A percentile compares a stretch with the other conserved stretches of the same genome.
These are phyloP conservation scores for Lophius americanus DNA, from an alignment of 2,797 vertebrate species.

Conservation along the genomic window DNA sequence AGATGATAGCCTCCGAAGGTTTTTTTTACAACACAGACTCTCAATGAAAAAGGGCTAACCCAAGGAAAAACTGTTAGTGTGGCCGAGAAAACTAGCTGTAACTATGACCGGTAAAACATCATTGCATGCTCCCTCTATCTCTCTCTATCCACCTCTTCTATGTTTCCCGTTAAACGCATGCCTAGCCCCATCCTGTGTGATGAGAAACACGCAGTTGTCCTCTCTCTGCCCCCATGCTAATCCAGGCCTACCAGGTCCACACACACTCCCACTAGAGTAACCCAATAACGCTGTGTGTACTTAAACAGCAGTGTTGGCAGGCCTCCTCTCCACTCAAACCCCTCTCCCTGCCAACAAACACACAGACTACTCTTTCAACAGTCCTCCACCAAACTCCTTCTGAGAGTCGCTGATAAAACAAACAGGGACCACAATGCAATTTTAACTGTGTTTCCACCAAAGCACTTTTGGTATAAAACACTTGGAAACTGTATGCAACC, in stretches of 20 bases:
- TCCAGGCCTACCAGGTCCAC: constrained; percentile 36
- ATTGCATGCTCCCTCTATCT: constrained; percentile 5
- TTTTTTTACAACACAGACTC: constrained; percentile 53
- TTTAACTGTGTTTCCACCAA: too few species aligned
- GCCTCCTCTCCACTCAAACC: constrained; percentile 53
- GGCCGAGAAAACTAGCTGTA: constrained; percentile 49
- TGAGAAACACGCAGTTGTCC: constrained; percentile 63
- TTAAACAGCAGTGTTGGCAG: constrained; percentile 85
- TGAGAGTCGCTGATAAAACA: constrained; percentile 66
- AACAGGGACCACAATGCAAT: constrained; percentile 57
- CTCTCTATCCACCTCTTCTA: constrained; percentile 8
- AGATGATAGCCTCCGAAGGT: constrained; percentile 57
- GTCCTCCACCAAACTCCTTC: constrained; percentile 57
- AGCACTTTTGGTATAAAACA: too few species aligned
- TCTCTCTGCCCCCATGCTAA: constrained; percentile 51
- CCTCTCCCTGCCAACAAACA: constrained; percentile 79
- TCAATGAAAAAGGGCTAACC: constrained; percentile 56
- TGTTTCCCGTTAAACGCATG: constrained; percentile 29
- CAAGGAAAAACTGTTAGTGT: constrained; percentile 50
- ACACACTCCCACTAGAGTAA: constrained; percentile 79
- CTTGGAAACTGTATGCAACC: too few species aligned
- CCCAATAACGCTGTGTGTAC: constrained; percentile 82
- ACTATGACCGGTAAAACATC: constrained; percentile 15
- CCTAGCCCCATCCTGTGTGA: constrained; percentile 44
- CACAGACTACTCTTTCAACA: constrained; percentile 72